Conservation (phyloP, 2,797 vertebrate species). For the Tenualosa thibaudeaui region DNA sequence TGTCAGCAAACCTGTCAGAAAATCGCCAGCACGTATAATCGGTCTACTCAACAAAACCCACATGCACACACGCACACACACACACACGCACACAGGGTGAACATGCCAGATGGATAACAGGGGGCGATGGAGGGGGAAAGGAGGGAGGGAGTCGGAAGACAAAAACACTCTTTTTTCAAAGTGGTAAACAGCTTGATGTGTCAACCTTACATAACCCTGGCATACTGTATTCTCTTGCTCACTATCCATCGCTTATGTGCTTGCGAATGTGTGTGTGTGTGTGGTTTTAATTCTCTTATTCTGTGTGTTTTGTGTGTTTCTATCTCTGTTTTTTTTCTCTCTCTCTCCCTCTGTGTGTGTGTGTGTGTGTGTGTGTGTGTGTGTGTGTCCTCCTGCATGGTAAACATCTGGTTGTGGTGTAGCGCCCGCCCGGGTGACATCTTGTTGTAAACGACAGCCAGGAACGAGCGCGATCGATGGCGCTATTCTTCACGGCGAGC, state of each 20-base stretch:
- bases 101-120: background rate
- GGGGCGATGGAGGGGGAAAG: background rate
- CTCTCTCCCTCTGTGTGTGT: background rate
- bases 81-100: background rate
- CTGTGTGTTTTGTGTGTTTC: background rate
- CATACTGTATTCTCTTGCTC: background rate
- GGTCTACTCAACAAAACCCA: background rate
- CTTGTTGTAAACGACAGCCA: background rate
- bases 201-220: background rate
- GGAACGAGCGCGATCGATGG: background rate
- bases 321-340: background rate
- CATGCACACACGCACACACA: too few species aligned
- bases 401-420: conserved; percentile 13
- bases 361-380: too few species aligned
- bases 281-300: background rate
- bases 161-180: background rate
- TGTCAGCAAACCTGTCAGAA: conserved; percentile 18
- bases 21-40: background rate
- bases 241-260: background rate
- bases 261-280: background rate
- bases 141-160: background rate
- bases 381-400: conserved; percentile 12
- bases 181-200: conserved; percentile 2
- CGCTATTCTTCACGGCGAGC: background rate
- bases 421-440: conserved; percentile 6